Conservation (phyloP, 2,113 vertebrate genomes). For the Mirounga angustirostris region DNA sequence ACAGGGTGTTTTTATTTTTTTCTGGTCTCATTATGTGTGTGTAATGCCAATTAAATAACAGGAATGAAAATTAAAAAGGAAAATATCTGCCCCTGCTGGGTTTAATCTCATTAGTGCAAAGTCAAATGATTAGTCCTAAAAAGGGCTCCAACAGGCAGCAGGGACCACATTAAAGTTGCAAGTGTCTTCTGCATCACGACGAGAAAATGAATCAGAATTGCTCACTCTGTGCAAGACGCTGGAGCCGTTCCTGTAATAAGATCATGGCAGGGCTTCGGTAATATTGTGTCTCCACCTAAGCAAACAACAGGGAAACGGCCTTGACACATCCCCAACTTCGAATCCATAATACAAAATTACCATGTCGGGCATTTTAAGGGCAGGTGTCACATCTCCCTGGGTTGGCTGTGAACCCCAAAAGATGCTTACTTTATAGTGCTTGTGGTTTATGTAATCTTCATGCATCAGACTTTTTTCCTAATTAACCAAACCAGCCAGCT, state of each 20-base stretch:
- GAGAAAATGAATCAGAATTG: conserved; percentile 29
- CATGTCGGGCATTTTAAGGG: background rate
- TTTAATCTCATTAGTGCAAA: conserved; percentile 81
- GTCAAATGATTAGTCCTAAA: conserved; percentile 77
- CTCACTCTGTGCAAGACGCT: background rate
- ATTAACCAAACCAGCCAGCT: conserved; percentile 57
- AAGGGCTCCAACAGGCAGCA: conserved; percentile 53
- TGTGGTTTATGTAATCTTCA: conserved; percentile 25
- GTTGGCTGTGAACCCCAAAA: background rate
- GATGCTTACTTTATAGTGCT: background rate
- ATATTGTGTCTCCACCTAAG: background rate
- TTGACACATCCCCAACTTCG: background rate
- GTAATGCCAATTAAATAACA: conserved; percentile 81
- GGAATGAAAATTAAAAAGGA: conserved; percentile 79
- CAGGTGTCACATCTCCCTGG: background rate
- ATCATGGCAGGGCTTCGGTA: background rate
- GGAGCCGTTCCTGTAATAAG: background rate
- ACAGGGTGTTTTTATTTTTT: conserved; percentile 51
- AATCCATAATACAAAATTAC: conserved; percentile 29
- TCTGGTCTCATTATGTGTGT: conserved; percentile 72
- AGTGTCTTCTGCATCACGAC: background rate
- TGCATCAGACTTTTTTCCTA: background rate
- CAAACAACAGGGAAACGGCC: background rate
- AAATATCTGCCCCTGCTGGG: conserved; percentile 79
- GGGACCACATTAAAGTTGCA: conserved; percentile 52